A percentile compares a stretch with the other conserved stretches of the same genome.
phyloP scores from a whole-genome alignment of 2,888 invertebrate genomes.

The Corythucha ciliata region DNA sequence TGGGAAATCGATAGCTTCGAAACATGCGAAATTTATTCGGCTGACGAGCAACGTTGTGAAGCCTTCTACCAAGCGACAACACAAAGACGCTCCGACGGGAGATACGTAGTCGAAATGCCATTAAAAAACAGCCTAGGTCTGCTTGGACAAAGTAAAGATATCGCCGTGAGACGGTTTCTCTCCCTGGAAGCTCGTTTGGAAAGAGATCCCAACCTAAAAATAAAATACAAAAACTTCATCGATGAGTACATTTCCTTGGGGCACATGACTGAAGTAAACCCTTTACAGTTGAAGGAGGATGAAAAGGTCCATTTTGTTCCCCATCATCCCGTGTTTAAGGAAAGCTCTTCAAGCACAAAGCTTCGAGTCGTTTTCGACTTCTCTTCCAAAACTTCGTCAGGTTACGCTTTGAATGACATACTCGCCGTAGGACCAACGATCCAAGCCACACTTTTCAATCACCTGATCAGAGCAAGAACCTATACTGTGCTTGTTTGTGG shows the following conservation, averaged over 20 bases:
- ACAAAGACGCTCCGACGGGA: background rate
- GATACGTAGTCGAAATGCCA: slow-evolving; percentile 18
- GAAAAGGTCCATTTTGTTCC: slow-evolving; percentile 34
- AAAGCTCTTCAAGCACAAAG: slow-evolving; percentile 34
- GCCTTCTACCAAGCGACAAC: background rate
- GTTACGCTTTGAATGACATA: slow-evolving; percentile 28
- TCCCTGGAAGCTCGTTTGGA: slow-evolving; percentile 12
- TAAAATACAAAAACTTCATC: slow-evolving; percentile 30
- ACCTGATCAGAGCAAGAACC: slow-evolving; percentile 19
- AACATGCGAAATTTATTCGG: background rate
- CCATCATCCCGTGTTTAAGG: slow-evolving; percentile 37
- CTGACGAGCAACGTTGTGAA: slow-evolving; percentile 15
- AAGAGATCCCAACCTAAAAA: background rate
- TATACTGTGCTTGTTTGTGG: slow-evolving; percentile 24
- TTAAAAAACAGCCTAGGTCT: slow-evolving; percentile 3
- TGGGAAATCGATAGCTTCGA: slow-evolving; percentile 16
- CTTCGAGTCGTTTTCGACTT: slow-evolving; percentile 38
- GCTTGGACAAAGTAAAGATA: slow-evolving; percentile 18
- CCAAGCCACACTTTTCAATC: slow-evolving; percentile 20
- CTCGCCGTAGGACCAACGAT: slow-evolving; percentile 22
- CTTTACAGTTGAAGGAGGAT: background rate
- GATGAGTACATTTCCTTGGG: slow-evolving; percentile 18
- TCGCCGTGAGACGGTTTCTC: slow-evolving; percentile 17
- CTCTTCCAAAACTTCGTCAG: slow-evolving; percentile 31
- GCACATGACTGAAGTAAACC: slow-evolving; percentile 30